phyloP scores from a whole-genome alignment of 30 jellyfish, hydroid and myxozoan genomes.

The Mastigias papua region DNA sequence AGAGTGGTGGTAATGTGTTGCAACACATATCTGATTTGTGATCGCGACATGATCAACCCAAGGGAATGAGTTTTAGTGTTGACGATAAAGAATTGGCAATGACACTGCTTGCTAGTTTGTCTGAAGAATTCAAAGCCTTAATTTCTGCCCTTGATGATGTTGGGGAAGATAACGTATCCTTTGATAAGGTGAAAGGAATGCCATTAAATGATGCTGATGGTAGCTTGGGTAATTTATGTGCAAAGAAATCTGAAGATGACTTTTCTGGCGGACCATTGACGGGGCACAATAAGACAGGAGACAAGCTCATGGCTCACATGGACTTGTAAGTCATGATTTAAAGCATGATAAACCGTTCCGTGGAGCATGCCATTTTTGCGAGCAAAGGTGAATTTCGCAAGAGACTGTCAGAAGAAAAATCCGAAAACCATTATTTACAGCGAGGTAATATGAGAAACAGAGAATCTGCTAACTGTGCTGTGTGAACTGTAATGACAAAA shows the following conservation, averaged over 20 bases:
- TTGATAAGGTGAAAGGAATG: slow-evolving; percentile 47
- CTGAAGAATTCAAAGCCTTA: slow-evolving; percentile 44
- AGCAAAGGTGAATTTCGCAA: slow-evolving; percentile 44
- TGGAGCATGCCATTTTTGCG: slow-evolving; percentile 64
- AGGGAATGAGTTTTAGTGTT: slow-evolving; percentile 16
- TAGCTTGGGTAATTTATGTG: neutral
- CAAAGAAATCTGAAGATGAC: slow-evolving; percentile 9
- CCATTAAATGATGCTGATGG: slow-evolving; percentile 16
- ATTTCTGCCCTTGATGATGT: slow-evolving; percentile 69
- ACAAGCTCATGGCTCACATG: neutral
- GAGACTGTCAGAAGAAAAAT: slow-evolving; percentile 57
- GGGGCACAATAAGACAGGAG: neutral
- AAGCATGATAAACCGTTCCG: neutral
- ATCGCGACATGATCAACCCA: slow-evolving; percentile 37
- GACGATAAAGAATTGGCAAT: slow-evolving; percentile 43
- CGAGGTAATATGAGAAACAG: too few relatives aligned
- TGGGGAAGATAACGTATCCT: slow-evolving; percentile 23
- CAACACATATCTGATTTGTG: slow-evolving; percentile 4
- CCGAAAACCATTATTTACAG: too few relatives aligned
- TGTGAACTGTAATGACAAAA: neutral
- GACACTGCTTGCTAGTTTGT: slow-evolving; percentile 55
- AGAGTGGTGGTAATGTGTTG: slow-evolving; percentile 20
- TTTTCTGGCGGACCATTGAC: slow-evolving; percentile 13
- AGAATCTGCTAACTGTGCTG: too few relatives aligned
- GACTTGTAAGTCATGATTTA: neutral